Percentiles rank a stretch among this genome's conserved stretches.
These are phyloP conservation scores for Tichodroma muraria DNA, from an alignment of 2,113 vertebrate species.

Conservation along the genomic window DNA sequence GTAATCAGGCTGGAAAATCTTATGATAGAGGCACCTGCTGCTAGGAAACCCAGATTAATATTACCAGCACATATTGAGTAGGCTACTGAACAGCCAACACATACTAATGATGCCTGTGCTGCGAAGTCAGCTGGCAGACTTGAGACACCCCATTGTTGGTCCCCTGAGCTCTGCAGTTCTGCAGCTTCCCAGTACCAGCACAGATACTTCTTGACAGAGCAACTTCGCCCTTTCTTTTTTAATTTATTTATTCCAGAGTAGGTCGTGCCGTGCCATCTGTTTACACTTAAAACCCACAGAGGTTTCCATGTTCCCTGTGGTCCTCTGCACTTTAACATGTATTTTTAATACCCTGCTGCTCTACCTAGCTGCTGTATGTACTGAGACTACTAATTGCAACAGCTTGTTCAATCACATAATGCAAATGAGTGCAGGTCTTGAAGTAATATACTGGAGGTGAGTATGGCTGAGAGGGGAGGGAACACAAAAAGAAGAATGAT, in stretches of 20 bases:
- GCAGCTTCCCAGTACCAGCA: not conserved
- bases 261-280: not conserved
- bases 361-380: not conserved
- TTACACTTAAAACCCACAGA: not conserved
- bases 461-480: not conserved
- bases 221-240: not conserved
- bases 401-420: not conserved
- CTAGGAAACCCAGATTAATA: slow-evolving; percentile 30
- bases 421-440: not conserved
- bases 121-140: not conserved
- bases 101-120: slow-evolving; percentile 26
- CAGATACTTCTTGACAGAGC: not conserved
- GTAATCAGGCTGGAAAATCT: not conserved
- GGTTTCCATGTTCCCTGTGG: not conserved
- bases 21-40: slow-evolving; percentile 8
- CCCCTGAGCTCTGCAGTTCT: not conserved
- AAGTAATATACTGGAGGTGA: not conserved
- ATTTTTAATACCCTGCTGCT: not conserved
- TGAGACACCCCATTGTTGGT: not conserved
- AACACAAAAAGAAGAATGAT: not conserved
- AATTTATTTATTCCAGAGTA: not conserved
- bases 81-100: slow-evolving; percentile 13
- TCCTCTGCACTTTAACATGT: not conserved
- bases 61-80: slow-evolving; percentile 23
- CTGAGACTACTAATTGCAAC: not conserved